Base-by-base conservation (phyloP, 35 echinoderm and acorn worm genomes). In the Patiria miniata region DNA sequence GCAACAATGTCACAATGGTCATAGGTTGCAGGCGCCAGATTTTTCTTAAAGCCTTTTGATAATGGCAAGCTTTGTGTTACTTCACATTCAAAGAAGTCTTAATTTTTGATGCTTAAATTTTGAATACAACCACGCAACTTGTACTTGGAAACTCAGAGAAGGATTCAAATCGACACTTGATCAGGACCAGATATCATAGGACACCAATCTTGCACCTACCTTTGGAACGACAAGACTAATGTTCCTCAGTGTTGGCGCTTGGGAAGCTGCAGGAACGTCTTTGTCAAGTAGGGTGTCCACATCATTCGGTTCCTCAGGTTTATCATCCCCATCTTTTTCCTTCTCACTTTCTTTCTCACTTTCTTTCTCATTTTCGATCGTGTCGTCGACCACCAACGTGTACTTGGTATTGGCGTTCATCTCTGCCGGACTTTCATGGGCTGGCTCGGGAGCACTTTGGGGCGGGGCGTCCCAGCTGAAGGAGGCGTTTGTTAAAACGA, bases 161-260 rank as follows among this genome's bases (percentile, higher is more conserved):
- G n/a, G n/a, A n/a, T n/a, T n/a, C n/a, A n/a, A n/a, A n/a, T n/a
- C n/a, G n/a, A n/a, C n/a, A n/a, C n/a, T n/a, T n/a, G n/a, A n/a
- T n/a, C 42, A 47, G 42, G 42, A 47, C 42, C 4, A 47, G 12
- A 47, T 47, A 6, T 47, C 42, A 47, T 47, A 47, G 42, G 42
- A 47, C 12, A 47, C 42, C 42, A 47, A 47, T 4, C 42, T n/a
- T 36, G 23, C 5, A 36, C 60, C 54, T 82, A 94, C 92, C 92
- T 94, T 94, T 78, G 76, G 52, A 12, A 90, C 82, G 30, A 42
- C 37, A 0, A 94, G 61, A 52, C 85, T 57, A 50, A 94, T 94
- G 21, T 90, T 39, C 36, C 81, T 83, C 19, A 94, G 56, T 69
- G 19, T 30, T 39, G 21, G 44, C 12, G 47, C 19, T 5, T 42